phyloP scores from a whole-genome alignment of 1,140 invertebrate genomes.

The Sminthurides bifidus region DNA sequence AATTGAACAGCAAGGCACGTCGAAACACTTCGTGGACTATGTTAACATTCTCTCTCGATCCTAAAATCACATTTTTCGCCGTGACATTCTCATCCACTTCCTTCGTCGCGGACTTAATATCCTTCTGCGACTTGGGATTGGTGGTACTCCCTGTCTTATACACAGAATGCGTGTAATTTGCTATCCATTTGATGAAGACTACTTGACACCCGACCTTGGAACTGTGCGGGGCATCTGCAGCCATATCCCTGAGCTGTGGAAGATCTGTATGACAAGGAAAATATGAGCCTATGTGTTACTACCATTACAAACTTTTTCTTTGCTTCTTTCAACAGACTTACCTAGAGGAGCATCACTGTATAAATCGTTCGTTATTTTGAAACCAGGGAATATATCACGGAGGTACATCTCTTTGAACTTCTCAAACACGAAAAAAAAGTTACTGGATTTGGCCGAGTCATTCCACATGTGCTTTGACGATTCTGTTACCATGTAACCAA shows the following conservation, averaged over 20 bases:
- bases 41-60: constrained; percentile 81
- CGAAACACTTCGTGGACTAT: constrained; percentile 88
- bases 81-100: constrained; percentile 38
- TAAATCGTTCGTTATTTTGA: constrained; percentile 66
- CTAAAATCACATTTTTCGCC: constrained; percentile 70
- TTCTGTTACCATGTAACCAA: constrained; percentile 83
- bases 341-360: constrained; percentile 72
- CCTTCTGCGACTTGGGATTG: constrained; percentile 11
- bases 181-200: constrained; percentile 76
- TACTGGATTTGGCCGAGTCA: constrained; percentile 66
- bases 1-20: constrained; percentile 82
- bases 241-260: constrained; percentile 30
- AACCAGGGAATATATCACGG: constrained; percentile 78
- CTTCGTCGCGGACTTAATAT: neutral
- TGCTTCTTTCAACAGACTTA: constrained; percentile 33
- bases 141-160: constrained; percentile 16
- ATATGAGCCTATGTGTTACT: neutral
- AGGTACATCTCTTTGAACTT: constrained; percentile 85
- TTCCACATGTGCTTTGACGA: constrained; percentile 65
- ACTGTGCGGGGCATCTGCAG: constrained; percentile 38
- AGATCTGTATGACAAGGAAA: constrained; percentile 31
- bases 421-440: constrained; percentile 51
- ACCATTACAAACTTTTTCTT: neutral
- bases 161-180: constrained; percentile 60
- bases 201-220: constrained; percentile 59